A percentile compares a stretch with the other conserved stretches of the same genome.
These are phyloP conservation scores for Drepana arcuata DNA, from an alignment of 1,140 invertebrate genomes.

Conservation along the genomic window DNA sequence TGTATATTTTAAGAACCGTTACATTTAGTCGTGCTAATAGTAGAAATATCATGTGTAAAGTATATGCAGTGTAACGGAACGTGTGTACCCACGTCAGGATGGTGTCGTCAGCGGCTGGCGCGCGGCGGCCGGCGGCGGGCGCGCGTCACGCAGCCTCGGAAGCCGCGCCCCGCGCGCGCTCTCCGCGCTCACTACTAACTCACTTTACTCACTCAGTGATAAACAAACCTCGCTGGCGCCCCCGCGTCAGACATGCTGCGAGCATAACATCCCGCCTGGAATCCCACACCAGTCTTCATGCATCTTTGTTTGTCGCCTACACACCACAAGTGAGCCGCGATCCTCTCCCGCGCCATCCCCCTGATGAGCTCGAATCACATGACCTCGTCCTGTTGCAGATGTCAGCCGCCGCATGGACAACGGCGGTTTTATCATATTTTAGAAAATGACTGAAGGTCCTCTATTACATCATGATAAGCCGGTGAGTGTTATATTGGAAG, in stretches of 20 bases:
- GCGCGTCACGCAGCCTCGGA: slow-evolving; percentile 17
- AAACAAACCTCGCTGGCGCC: slow-evolving; percentile 43
- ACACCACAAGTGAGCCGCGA: slow-evolving; percentile 51
- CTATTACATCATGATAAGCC: slow-evolving; percentile 51
- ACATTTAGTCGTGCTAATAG: too few relatives aligned
- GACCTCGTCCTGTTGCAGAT: slow-evolving; percentile 63
- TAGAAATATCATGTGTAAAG: too few relatives aligned
- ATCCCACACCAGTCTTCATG: slow-evolving; percentile 46
- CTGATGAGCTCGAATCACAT: slow-evolving; percentile 22
- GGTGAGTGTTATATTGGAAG: slow-evolving; percentile 37
- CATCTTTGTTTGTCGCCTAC: slow-evolving; percentile 46
- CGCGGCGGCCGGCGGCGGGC: slow-evolving; percentile 4
- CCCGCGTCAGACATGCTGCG: slow-evolving; percentile 46
- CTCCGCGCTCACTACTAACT: slow-evolving; percentile 26
- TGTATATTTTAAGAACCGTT: too few relatives aligned
- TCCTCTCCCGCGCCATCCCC: background rate
- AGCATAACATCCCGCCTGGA: slow-evolving; percentile 40
- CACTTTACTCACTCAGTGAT: slow-evolving; percentile 50
- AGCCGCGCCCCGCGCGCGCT: slow-evolving; percentile 5
- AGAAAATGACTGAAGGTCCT: slow-evolving; percentile 67
- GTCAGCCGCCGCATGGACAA: slow-evolving; percentile 58
- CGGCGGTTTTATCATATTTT: slow-evolving; percentile 67
- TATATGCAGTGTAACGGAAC: too few relatives aligned
- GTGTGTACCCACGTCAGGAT: too few relatives aligned
- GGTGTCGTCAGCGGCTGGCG: too few relatives aligned